Conservation (phyloP, 2,113 vertebrate genomes). For the Gobiocypris rarus region DNA sequence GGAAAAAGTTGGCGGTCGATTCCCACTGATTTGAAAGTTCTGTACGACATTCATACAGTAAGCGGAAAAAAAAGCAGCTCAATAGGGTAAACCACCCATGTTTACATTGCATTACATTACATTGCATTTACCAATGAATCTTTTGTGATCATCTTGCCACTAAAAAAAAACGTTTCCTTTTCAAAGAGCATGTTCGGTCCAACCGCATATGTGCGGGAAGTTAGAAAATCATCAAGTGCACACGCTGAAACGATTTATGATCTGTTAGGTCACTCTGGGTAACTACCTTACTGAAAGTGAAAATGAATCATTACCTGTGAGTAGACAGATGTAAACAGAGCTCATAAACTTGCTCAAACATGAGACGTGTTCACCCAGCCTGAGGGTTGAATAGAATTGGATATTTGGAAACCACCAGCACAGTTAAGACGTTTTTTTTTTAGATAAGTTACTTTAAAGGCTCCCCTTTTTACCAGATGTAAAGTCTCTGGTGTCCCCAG, state of each 20-base stretch:
- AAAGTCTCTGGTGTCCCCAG: too few relatives aligned
- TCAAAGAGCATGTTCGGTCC: neutral
- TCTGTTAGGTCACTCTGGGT: conserved; percentile 6
- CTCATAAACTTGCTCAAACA: conserved; percentile 1
- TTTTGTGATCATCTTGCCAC: neutral
- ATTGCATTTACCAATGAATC: too few relatives aligned
- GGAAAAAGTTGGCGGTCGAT: too few relatives aligned
- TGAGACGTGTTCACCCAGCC: neutral
- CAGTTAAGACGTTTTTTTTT: neutral
- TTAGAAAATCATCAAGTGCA: conserved; percentile 22
- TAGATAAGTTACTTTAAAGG: too few relatives aligned
- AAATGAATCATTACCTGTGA: conserved; percentile 27
- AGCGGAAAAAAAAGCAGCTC: neutral
- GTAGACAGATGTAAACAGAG: neutral
- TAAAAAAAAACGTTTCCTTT: neutral
- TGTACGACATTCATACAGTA: too few relatives aligned
- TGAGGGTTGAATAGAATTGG: neutral
- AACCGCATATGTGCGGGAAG: neutral
- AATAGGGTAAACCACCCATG: neutral
- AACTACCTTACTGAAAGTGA: conserved; percentile 35
- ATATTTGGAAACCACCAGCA: neutral
- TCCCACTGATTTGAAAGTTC: too few relatives aligned
- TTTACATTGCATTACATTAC: neutral
- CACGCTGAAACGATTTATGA: neutral
- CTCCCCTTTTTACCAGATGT: too few relatives aligned